A percentile compares a stretch with the other conserved stretches of the same genome.
These are phyloP conservation scores for Uropetala carovei DNA, from an alignment of 2,888 invertebrate genomes.

Conservation along the genomic window DNA sequence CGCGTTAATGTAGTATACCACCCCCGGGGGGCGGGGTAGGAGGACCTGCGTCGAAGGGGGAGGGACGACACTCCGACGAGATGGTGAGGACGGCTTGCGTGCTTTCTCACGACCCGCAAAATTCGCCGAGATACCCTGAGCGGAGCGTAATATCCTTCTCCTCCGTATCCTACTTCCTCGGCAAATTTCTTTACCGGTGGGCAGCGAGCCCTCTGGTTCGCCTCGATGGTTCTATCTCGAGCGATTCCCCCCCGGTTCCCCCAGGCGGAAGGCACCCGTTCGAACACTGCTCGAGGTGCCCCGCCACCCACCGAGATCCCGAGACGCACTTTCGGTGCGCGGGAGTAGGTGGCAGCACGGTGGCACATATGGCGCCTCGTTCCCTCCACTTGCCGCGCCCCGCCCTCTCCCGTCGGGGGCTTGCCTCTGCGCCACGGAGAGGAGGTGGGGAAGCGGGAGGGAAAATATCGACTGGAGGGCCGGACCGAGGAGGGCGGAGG, in stretches of 20 bases:
- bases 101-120: not conserved
- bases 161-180: not conserved
- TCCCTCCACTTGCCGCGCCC: conserved; percentile 8
- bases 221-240: not conserved
- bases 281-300: conserved; percentile 38
- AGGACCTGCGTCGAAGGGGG: not conserved
- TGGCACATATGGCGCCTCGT: conserved; percentile 57
- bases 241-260: conserved; percentile 5
- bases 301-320: conserved; percentile 30
- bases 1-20: not conserved
- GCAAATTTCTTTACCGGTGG: not conserved
- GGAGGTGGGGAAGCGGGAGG: conserved; percentile 26
- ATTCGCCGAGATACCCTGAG: not conserved
- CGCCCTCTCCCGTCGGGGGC: conserved; percentile 22
- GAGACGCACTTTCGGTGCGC: conserved; percentile 55
- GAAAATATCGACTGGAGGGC: conserved; percentile 62
- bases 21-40: not conserved
- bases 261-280: conserved; percentile 37
- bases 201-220: conserved; percentile 35
- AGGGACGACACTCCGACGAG: not conserved
- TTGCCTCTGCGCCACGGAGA: conserved; percentile 39
- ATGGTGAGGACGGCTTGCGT: not conserved
- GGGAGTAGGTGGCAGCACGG: conserved; percentile 63
- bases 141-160: not conserved
- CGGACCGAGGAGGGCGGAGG: conserved; percentile 32